These are phyloP conservation scores for Ochlodes sylvanus DNA, from an alignment of 2,888 invertebrate species.

Conservation along the genomic window DNA sequence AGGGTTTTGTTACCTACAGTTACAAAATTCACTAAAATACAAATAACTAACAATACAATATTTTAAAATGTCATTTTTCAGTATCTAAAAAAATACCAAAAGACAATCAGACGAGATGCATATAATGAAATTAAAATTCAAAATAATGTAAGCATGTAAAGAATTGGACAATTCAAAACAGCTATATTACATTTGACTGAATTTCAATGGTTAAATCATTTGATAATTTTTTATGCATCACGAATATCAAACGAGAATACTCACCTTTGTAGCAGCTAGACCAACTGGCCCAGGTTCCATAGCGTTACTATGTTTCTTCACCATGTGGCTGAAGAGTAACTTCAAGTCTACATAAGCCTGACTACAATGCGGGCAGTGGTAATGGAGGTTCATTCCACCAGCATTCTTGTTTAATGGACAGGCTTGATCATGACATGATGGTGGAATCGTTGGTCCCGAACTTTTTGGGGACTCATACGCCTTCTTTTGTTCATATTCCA, in stretches of 20 bases:
- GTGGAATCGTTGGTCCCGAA: slow-evolving; percentile 78
- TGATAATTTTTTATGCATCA: too few species aligned
- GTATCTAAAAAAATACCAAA: too few species aligned
- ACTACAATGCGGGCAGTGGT: slow-evolving; percentile 78
- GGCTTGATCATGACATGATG: slow-evolving; percentile 85
- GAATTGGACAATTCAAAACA: background rate
- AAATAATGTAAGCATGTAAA: background rate
- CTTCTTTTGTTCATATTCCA: slow-evolving; percentile 74
- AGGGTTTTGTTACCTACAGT: too few species aligned
- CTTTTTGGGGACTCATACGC: slow-evolving; percentile 65
- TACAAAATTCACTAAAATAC: too few species aligned
- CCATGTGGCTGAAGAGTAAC: slow-evolving; percentile 77
- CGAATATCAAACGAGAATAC: slow-evolving; percentile 11
- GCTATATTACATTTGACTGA: background rate
- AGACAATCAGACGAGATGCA: too few species aligned
- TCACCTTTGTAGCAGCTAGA: slow-evolving; percentile 81
- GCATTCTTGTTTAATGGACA: slow-evolving; percentile 77
- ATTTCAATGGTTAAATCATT: background rate
- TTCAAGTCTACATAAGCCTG: slow-evolving; percentile 80
- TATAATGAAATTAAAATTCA: too few species aligned
- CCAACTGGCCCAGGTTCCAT: slow-evolving; percentile 75
- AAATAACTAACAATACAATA: too few species aligned
- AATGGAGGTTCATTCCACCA: slow-evolving; percentile 78
- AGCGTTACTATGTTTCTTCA: slow-evolving; percentile 76
- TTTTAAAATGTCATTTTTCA: too few species aligned